Conservation (phyloP, 2,888 invertebrate genomes). For the Polyommatus iphigenia region DNA sequence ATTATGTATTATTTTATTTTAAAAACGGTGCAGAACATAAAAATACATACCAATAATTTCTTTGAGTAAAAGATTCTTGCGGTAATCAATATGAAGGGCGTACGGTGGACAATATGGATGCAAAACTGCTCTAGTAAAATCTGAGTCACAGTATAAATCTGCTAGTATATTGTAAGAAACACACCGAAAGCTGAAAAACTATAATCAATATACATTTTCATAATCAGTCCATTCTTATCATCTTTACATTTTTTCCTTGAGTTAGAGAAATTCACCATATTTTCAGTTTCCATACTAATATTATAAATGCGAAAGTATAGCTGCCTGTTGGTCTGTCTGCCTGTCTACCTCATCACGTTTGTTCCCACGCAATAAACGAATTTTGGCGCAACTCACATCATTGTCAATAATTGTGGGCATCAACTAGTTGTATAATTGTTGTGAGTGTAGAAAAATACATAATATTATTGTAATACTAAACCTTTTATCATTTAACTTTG, state of each 20-base stretch:
- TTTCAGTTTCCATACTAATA: too few species aligned
- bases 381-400: too few species aligned
- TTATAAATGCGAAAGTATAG: too few species aligned
- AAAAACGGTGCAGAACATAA: background rate
- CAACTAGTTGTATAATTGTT: too few species aligned
- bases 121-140: constrained; percentile 84
- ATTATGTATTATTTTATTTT: background rate
- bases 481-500: constrained; percentile 79
- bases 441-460: too few species aligned
- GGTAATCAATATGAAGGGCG: constrained; percentile 90
- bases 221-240: background rate
- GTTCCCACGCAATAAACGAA: too few species aligned
- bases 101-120: constrained; percentile 92
- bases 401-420: too few species aligned
- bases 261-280: background rate
- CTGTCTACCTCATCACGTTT: too few species aligned
- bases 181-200: constrained; percentile 84
- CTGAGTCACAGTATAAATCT: constrained; percentile 93
- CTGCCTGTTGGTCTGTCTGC: too few species aligned
- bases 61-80: constrained; percentile 91
- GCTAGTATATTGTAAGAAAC: constrained; percentile 95
- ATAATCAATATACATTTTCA: constrained; percentile 30
- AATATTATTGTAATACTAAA: constrained; percentile 48
- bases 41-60: constrained; percentile 85
- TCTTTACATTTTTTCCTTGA: background rate